Evolutionary conservation across 2,113 vertebrate species (phyloP).

Genomic region (Porphyrio hochstetteri): DNA sequence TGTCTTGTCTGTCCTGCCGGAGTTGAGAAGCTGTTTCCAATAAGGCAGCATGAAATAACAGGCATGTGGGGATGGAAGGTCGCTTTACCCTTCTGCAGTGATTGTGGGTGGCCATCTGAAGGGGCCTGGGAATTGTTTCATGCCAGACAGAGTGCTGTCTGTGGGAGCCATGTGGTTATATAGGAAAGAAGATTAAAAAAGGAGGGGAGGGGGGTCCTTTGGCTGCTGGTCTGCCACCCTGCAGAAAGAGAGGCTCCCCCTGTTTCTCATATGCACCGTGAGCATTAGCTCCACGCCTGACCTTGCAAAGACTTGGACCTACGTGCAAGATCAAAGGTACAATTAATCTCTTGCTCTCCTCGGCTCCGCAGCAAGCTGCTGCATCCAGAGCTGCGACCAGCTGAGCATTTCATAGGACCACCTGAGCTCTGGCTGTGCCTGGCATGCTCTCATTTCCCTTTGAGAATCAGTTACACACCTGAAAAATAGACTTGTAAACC

Average conservation of each 20-base stretch:
- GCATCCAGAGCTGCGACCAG: neutral
- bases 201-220: neutral
- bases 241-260: neutral
- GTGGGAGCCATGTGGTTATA: neutral
- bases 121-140: constrained; percentile 40
- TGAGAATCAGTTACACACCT: constrained; percentile 27
- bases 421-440: constrained; percentile 36
- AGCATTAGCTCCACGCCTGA: neutral
- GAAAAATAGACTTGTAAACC: constrained; percentile 6
- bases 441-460: neutral
- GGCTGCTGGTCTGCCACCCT: neutral
- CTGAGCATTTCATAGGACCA: neutral
- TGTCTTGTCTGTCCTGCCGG: constrained; percentile 34
- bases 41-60: constrained; percentile 51
- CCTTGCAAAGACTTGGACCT: neutral
- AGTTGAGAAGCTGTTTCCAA: constrained; percentile 51
- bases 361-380: neutral
- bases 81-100: constrained; percentile 15
- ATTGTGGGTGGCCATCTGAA: constrained; percentile 43
- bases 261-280: neutral
- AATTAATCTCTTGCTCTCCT: neutral
- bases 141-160: neutral
- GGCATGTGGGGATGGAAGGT: constrained; percentile 51
- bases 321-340: neutral
- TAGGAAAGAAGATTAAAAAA: neutral